Conservation (phyloP, 1,140 invertebrate genomes). For the Branchinecta lindahli region DNA sequence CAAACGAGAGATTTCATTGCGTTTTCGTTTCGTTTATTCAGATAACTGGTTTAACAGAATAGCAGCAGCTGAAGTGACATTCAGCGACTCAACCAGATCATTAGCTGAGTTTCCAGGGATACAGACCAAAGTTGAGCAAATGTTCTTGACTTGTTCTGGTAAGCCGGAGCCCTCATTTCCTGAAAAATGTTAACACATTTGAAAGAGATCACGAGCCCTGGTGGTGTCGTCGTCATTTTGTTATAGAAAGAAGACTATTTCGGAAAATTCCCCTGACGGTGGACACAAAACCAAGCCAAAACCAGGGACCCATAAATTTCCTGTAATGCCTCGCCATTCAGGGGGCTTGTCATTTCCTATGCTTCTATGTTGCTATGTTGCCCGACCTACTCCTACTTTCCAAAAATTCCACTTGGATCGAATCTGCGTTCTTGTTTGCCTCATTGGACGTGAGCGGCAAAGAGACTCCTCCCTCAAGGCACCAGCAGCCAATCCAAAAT, state of each 20-base stretch:
- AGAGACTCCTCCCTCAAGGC: too few relatives aligned
- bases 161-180: background rate
- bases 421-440: too few relatives aligned
- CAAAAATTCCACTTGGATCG: too few relatives aligned
- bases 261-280: background rate
- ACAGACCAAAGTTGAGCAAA: background rate
- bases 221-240: background rate
- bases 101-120: background rate
- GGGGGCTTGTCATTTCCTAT: too few relatives aligned
- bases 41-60: background rate
- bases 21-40: too few relatives aligned
- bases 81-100: background rate
- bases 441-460: too few relatives aligned
- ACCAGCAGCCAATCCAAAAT: too few relatives aligned
- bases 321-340: too few relatives aligned
- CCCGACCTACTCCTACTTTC: too few relatives aligned
- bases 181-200: background rate
- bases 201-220: background rate
- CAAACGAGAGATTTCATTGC: too few relatives aligned
- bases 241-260: background rate
- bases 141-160: background rate
- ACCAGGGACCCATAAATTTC: background rate
- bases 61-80: slow-evolving; percentile 6
- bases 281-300: background rate
- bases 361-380: too few relatives aligned